Conservation (phyloP, 2,113 vertebrate species). For the Crotalus helleri region DNA sequence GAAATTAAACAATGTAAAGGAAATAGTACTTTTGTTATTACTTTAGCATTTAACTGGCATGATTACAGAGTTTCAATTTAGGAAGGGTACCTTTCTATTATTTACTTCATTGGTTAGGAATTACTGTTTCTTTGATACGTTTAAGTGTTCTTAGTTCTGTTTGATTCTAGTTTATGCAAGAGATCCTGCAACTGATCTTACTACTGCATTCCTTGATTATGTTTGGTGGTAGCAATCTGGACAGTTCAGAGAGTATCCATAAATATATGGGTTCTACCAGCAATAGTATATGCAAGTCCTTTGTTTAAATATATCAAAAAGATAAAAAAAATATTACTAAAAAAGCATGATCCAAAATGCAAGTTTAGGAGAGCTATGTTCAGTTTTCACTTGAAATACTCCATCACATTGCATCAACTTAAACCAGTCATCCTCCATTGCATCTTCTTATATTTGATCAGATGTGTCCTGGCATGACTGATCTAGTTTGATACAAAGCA, state of each 20-base stretch:
- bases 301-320: not conserved
- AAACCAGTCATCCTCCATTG: not conserved
- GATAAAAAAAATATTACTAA: not conserved
- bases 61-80: not conserved
- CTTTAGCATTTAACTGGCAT: not conserved
- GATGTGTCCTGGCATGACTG: not conserved
- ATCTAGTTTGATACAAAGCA: constrained; percentile 12
- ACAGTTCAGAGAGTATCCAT: not conserved
- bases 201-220: not conserved
- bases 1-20: not conserved
- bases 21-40: not conserved
- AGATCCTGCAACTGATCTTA: not conserved
- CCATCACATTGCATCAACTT: not conserved
- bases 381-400: not conserved
- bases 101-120: not conserved
- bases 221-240: not conserved
- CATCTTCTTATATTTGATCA: constrained; percentile 7
- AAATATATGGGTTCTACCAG: not conserved
- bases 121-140: not conserved
- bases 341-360: not conserved
- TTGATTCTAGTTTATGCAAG: not conserved
- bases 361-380: not conserved
- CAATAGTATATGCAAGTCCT: not conserved
- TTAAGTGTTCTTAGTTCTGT: not conserved
- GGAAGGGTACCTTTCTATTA: not conserved